phyloP scores from a whole-genome alignment of 2,113 vertebrate genomes.

The Chionis minor region DNA sequence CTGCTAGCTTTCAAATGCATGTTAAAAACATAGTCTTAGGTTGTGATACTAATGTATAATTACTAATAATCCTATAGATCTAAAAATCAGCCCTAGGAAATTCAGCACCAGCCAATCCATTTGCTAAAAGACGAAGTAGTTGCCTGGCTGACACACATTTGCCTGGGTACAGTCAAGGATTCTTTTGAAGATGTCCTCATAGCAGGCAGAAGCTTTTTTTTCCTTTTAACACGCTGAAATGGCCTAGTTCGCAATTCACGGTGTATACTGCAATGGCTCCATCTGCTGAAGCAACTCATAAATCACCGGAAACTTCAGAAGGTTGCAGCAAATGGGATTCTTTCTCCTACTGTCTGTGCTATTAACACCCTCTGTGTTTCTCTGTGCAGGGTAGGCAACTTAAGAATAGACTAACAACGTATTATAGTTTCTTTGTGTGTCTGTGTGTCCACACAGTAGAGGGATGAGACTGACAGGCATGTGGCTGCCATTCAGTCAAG shows the following conservation, averaged over 20 bases:
- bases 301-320: neutral
- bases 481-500: neutral
- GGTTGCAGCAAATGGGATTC: neutral
- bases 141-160: neutral
- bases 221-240: neutral
- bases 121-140: neutral
- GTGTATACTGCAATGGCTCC: conserved; percentile 50
- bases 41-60: neutral
- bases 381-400: neutral
- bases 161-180: neutral
- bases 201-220: neutral
- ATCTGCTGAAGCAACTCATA: conserved; percentile 47
- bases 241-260: neutral
- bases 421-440: neutral
- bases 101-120: neutral
- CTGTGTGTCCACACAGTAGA: neutral
- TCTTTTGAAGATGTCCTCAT: neutral
- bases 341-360: neutral
- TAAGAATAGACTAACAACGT: neutral
- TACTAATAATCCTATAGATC: neutral
- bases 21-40: neutral
- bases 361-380: neutral
- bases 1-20: neutral
- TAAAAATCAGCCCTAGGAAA: neutral
- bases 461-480: neutral